Evolutionary conservation across 2,113 vertebrate genomes (phyloP).

Genomic region (Phalacrocorax brasilianus): DNA sequence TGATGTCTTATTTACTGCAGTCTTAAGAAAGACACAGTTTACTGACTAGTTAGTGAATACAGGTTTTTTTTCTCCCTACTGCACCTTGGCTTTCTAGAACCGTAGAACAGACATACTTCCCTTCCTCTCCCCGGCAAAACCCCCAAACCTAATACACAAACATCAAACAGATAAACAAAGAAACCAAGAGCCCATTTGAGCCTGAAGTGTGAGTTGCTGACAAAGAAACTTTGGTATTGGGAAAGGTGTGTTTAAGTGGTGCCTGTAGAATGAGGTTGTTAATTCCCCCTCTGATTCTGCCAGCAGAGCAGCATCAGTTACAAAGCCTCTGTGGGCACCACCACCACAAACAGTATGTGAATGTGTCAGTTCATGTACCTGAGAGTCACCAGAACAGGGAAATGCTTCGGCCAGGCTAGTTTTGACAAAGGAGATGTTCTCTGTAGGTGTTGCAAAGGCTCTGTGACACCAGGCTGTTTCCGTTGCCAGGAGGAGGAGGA

Average conservation of each 20-base stretch:
- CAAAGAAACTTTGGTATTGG: neutral
- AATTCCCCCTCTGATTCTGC: neutral
- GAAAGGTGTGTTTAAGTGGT: neutral
- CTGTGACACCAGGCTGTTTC: neutral
- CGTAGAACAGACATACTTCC: accelerated
- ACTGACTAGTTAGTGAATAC: neutral
- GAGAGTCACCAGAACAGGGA: neutral
- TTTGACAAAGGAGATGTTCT: neutral
- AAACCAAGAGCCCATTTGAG: neutral
- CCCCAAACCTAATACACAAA: neutral
- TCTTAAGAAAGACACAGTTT: neutral
- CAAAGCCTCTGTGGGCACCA: neutral
- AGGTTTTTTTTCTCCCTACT: neutral
- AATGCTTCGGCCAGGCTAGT: neutral
- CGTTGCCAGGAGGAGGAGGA: neutral
- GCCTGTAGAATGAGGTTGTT: neutral
- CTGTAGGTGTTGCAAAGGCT: neutral
- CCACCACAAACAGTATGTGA: neutral
- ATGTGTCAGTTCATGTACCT: neutral
- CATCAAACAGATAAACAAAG: neutral
- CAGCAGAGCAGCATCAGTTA: neutral
- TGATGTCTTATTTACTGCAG: neutral
- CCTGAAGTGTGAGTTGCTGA: neutral
- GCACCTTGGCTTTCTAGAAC: neutral
- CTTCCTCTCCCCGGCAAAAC: accelerated